A percentile compares a stretch with the other conserved stretches of the same genome.
phyloP scores from a whole-genome alignment of 1,140 invertebrate genomes.

The Ladona fulva region DNA sequence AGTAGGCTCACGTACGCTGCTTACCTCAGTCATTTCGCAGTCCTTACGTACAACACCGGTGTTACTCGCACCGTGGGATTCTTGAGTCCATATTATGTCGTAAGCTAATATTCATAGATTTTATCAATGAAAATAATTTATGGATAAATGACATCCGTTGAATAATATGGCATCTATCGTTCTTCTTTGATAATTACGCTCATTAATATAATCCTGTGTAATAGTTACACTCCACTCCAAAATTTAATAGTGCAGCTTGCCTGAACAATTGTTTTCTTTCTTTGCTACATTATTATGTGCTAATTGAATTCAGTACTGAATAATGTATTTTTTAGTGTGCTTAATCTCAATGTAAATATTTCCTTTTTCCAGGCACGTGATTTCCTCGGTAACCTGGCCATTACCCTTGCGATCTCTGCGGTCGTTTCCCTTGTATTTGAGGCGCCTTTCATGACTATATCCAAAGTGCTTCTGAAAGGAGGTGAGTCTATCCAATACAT shows the following conservation, averaged over 20 bases:
- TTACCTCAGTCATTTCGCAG: conserved; percentile 49
- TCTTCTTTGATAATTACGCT: no score
- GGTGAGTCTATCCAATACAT: neutral
- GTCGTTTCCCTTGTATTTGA: neutral
- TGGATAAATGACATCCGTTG: no score
- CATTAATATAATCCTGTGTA: no score
- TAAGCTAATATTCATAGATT: neutral
- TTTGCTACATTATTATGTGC: no score
- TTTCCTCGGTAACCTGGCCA: neutral
- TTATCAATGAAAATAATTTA: neutral
- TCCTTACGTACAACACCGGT: conserved; percentile 39
- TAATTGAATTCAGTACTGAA: no score
- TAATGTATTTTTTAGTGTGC: no score
- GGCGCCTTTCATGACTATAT: neutral
- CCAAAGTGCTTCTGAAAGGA: neutral
- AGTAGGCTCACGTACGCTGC: conserved; percentile 60
- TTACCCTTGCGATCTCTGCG: neutral
- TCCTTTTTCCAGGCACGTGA: neutral
- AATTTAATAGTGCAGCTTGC: no score
- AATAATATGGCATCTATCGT: no score
- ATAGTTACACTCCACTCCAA: no score
- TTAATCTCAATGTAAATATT: neutral
- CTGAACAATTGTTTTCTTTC: no score
- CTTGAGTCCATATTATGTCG: conserved; percentile 21
- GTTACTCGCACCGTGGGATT: conserved; percentile 37